Percentiles rank a stretch among this genome's conserved stretches.
These are phyloP conservation scores for Cardiocondyla obscurior DNA, from an alignment of 1,140 invertebrate genomes.

Conservation along the genomic window DNA sequence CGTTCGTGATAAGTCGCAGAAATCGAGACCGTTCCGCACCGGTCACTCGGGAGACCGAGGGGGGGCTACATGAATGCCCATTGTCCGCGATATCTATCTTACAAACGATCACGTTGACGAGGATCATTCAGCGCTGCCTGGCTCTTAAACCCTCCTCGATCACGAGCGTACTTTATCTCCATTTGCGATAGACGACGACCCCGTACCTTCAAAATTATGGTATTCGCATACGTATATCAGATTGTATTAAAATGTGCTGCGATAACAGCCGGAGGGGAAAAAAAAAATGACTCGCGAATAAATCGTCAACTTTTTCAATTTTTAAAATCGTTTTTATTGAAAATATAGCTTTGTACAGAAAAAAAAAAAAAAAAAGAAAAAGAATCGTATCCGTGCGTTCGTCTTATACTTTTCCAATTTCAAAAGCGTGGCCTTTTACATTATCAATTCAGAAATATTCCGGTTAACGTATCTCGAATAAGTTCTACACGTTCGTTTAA, in stretches of 20 bases:
- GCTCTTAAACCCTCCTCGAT: slow-evolving; percentile 32
- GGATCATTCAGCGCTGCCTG: slow-evolving; percentile 19
- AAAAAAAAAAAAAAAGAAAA: no score
- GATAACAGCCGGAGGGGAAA: no score
- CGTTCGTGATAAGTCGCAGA: slow-evolving; percentile 39
- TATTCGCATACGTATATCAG: background rate
- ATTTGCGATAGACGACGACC: background rate
- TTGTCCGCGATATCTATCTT: slow-evolving; percentile 47
- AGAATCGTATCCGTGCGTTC: no score
- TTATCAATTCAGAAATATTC: background rate
- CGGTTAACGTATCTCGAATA: background rate
- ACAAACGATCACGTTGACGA: slow-evolving; percentile 48
- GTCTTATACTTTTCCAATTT: background rate
- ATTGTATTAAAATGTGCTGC: background rate
- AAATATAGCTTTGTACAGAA: background rate
- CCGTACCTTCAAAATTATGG: slow-evolving; percentile 4
- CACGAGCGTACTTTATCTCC: slow-evolving; percentile 5
- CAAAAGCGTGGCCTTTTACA: background rate
- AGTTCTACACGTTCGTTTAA: background rate
- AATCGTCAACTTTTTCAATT: slow-evolving; percentile 1
- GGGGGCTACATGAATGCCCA: slow-evolving; percentile 20
- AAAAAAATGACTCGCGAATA: background rate
- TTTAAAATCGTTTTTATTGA: background rate
- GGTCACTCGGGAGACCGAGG: background rate
- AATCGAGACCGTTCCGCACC: slow-evolving; percentile 25